phyloP scores from a whole-genome alignment of 2,113 vertebrate species.

The Ciconia boyciana region DNA sequence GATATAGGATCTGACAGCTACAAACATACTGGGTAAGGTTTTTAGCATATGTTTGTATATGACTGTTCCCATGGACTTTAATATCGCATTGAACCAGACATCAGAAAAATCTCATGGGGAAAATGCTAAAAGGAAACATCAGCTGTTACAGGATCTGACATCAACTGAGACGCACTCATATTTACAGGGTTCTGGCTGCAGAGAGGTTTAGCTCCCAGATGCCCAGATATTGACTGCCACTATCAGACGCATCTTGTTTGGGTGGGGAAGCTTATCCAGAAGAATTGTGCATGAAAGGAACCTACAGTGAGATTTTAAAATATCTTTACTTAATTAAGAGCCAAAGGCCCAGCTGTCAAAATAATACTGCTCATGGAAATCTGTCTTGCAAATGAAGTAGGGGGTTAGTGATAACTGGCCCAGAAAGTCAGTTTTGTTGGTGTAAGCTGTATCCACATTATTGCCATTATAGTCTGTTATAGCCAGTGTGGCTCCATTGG shows the following conservation, averaged over 20 bases:
- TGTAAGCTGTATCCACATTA: neutral
- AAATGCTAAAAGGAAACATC: neutral
- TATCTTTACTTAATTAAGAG: neutral
- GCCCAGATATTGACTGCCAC: neutral
- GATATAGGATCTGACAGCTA: neutral
- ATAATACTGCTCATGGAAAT: neutral
- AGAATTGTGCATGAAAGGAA: neutral
- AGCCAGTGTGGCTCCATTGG: neutral
- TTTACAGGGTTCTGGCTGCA: neutral
- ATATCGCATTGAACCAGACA: neutral
- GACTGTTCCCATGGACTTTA: neutral
- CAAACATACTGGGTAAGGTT: neutral
- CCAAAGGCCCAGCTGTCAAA: neutral
- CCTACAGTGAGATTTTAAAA: neutral
- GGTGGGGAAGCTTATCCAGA: neutral
- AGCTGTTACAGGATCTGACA: neutral
- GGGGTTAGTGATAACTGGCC: neutral
- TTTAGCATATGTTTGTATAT: neutral
- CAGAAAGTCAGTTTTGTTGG: neutral
- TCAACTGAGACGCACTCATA: neutral
- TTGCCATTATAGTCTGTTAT: neutral
- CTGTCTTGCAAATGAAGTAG: neutral
- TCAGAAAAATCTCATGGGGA: neutral
- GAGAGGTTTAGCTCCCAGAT: neutral
- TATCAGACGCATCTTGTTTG: neutral